Evolutionary conservation across 2,797 vertebrate genomes (phyloP), one percentile per base, ranked within the genome.

Genomic region (Melanotaenia pygmaea): DNA sequence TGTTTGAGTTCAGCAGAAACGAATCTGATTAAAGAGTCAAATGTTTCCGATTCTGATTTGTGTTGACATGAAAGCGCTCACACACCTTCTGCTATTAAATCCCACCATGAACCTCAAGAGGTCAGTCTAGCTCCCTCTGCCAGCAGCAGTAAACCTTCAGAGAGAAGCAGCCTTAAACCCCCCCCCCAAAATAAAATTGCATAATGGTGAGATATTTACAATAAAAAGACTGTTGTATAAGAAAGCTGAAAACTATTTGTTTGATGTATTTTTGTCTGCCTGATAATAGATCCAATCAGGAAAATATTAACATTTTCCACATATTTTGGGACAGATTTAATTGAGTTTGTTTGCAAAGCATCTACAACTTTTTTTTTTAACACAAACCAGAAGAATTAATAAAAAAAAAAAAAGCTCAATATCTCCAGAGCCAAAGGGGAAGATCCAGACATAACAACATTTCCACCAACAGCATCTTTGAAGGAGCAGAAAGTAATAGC

Each of bases 81-180:
- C 69, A 0, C 35, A 59, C 30, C n/a, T 43, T 51, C 11, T 38
- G 58, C 62, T 3, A 51, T 69, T 74, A 54, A 74, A 86, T 88
- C 72, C 85, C 71, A 22, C 64, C n/a, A 75, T 81, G 28, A 16
- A 63, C 93, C 93, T 93, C 87, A 59, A 94, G 91, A 86, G 91
- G 91, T 90, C 92, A 92, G 89, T 81, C 81, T 91, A 76, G 70
- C 70, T 80, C 89, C 69, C 88, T 76, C 53, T 64, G 76, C 74
- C 50, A 58, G 74, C 71, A 34, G 53, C 58, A 40, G 12, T 20
- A 37, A 47, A 59, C 47, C 51, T 32, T 14, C 9, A 32, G 5
- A 66, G 8, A 59, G 11, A 32, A 30, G 11, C 24, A 24, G 51
- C 12, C 74, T 26, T 26, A 11, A 59, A 40, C 4, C 12, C 16